These are phyloP conservation scores for Heterotis niloticus DNA, from an alignment of 2,113 vertebrate genomes.

Conservation along the genomic window DNA sequence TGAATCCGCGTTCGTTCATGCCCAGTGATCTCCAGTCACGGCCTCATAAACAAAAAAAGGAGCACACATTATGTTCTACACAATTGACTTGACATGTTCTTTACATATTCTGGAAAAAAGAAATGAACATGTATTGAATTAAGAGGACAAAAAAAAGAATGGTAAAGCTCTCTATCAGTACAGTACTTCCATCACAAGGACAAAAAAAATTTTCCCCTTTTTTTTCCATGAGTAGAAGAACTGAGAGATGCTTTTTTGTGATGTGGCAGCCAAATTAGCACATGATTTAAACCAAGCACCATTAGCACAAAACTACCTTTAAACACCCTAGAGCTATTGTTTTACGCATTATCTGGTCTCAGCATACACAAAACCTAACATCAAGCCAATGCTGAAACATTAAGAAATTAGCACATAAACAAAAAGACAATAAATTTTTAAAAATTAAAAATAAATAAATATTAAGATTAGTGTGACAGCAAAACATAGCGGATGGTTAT, in stretches of 20 bases:
- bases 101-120: not conserved
- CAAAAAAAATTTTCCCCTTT: not conserved
- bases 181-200: not conserved
- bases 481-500: too few relatives aligned
- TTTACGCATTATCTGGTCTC: too few relatives aligned
- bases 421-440: too few relatives aligned
- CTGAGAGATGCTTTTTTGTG: not conserved
- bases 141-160: not conserved
- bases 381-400: too few relatives aligned
- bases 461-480: too few relatives aligned
- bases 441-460: too few relatives aligned
- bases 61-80: not conserved
- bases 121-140: not conserved
- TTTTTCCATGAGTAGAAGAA: too few relatives aligned
- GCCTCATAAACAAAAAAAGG: not conserved
- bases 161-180: constrained; percentile 3
- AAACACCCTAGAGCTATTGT: too few relatives aligned
- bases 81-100: not conserved
- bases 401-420: too few relatives aligned
- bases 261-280: constrained; percentile 8
- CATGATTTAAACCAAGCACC: constrained; percentile 1
- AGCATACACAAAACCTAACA: too few relatives aligned
- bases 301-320: too few relatives aligned
- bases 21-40: constrained; percentile 1
- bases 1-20: not conserved